Evolutionary conservation across 2,888 invertebrate species (phyloP), one percentile per base, ranked within the genome.

Genomic region (Timema podura): DNA sequence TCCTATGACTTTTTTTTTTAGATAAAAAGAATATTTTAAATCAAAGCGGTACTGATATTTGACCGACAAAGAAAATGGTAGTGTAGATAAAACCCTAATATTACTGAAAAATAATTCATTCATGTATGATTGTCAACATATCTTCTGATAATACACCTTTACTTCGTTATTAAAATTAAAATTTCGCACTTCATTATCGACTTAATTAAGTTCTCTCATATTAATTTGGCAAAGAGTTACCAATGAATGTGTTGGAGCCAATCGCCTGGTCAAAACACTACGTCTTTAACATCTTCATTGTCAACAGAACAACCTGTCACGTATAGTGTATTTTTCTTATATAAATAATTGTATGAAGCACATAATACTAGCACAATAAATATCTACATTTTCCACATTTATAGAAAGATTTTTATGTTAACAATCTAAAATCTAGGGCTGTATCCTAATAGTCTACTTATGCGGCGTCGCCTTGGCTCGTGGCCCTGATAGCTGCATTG

Each of bases 211-310:
- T 57, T 57, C 15, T 57, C 57, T n/a, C n/a, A 15, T 57, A 11
- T 57, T 6, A 7, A 57, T 15, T 16, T 11, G 57, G n/a, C n/a
- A n/a, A n/a, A 57, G 16, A n/a, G 57, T 15, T 57, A 57, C 57
- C 13, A 57, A 57, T 57, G 57, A 15, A 57, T 57, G n/a, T n/a
- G n/a, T 57, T 57, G 15, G n/a, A n/a, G 57, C 57, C 57, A 57
- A 15, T 57, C n/a, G n/a, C 57, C 57, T 15, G 57, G 57, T 15
- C n/a, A 16, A 57, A 57, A 57, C 57, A 15, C 15, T 15, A 57
- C 16, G 16, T 57, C 16, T n/a, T 57, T 16, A 57, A 16, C 16
- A 57, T 57, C 57, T 57, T 57, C 57, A 15, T 57, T n/a, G 16
- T 57, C n/a, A 57, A 57, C 16, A 57, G 16, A n/a, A 57, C 15